Conservation (phyloP, 2,797 vertebrate genomes). For the Sebastes paucispinis region DNA sequence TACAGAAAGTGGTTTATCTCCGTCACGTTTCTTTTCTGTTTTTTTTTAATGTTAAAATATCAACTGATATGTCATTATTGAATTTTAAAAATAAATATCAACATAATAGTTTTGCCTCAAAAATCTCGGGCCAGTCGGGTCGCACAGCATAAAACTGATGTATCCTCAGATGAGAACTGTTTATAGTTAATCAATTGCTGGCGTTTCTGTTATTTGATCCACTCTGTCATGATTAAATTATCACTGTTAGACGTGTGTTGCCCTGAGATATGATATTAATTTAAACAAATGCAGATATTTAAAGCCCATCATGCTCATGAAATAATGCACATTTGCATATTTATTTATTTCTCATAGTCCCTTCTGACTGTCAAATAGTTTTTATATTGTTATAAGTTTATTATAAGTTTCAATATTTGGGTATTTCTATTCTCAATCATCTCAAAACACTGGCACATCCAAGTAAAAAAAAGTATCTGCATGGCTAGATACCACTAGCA, state of each 20-base stretch:
- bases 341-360: background rate
- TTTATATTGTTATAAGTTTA: background rate
- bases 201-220: background rate
- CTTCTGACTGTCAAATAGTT: background rate
- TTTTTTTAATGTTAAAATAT: background rate
- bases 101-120: background rate
- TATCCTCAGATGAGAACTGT: background rate
- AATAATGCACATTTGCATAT: background rate
- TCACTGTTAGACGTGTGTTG: background rate
- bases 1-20: background rate
- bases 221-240: background rate
- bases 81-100: background rate
- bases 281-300: background rate
- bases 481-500: background rate
- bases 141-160: background rate
- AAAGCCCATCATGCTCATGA: background rate
- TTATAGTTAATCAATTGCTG: background rate
- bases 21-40: fast-evolving
- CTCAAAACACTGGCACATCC: background rate
- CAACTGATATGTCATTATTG: background rate
- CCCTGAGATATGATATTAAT: background rate
- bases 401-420: too few relatives aligned
- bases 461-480: background rate
- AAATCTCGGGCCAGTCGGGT: fast-evolving
- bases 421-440: background rate